Base-by-base conservation (phyloP, 2,888 invertebrate species). In the Eurois occulta region DNA sequence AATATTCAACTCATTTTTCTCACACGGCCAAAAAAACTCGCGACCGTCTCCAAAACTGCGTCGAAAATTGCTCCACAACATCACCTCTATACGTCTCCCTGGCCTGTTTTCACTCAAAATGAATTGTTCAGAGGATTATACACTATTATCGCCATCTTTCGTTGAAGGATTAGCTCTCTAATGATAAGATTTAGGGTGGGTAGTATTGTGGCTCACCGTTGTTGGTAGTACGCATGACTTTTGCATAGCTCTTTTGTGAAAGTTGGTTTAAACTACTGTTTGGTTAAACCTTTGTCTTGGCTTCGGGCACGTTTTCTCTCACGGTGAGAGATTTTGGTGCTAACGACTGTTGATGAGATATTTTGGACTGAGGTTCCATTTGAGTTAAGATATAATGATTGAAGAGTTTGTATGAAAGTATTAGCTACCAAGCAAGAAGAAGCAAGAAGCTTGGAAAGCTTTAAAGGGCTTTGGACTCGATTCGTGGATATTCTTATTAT, bases 131-230 rank as follows among this genome's bases (percentile, higher is more conserved):
- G 85, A 80, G 94, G 95, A 95, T 95, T 95, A 94, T 83, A 77
- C 71, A 86, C 89, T 91, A 93, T 94, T 93, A 93, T 92, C 85
- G 7, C 68, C 72, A 90, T 89, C 75, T 73, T 85, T 92, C 90
- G 91, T 92, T 91, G 89, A 87, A 90, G 94, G 95, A 94, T 95
- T 94, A 95, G 83, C 85, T 85, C 83, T 80, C 90, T 95, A 94
- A 95, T 94, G 94, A 95, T 94, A 95, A 95, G 94, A 92, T 94
- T 93, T 91, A 91, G 90, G 89, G 86, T 85, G 90, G 89, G 86
- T 85, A 87, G 83, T 83, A 76, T 87, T 84, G 75, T 84, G 75
- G 62, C 75, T 62, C 28, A 82, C 87, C 77, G 87, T 86, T 86
- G 88, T 86, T 81, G 52, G 75, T 87, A 87, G 81, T 69, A 78